Evolutionary conservation across 1,140 invertebrate species (phyloP), one percentile per base, ranked within the genome.

Genomic region (Trichoplusia ni): DNA sequence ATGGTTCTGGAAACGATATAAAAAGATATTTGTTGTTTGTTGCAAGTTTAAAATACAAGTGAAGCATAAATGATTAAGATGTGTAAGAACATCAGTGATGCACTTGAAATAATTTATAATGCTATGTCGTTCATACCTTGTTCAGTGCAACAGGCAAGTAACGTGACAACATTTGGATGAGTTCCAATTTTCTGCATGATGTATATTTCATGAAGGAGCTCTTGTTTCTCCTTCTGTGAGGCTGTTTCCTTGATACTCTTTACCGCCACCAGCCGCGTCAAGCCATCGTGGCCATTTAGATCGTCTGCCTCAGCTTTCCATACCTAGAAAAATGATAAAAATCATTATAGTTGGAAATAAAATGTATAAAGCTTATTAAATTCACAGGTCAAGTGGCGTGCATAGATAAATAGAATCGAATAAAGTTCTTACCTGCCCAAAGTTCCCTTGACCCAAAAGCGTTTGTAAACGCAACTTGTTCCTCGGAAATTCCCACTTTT

Each of bases 181-280:
- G 94, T 94, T 29, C 96, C 96, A 33, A 97, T 92, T 75, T 95
- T 94, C 82, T 96, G 95, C 96, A 97, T 97, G 53, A 97, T 95
- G 71, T 93, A 94, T 51, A 96, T 92, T 76, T 96, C 95, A 11
- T 94, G 92, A 19, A 96, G 90, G 23, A 96, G 90, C 76, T 96
- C 96, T 64, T 96, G 95, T 76, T 95, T 95, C 72, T 96, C 95
- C 63, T 94, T 93, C 63, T 93, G 92, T 2, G 93, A 93, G 4
- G 94, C 94, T 35, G 93, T 93, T 65, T 95, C 94, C 78, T 96
- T 95, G 31, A 95, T 94, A 0, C 94, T 95, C 87, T 96, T 96
- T 0, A 96, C 95, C 1, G 95, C 95, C n/a, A 96, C 95, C 37
- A 96, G 91, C 37, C 95, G 91, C 2, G 95, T 96, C 38, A 94